Evolutionary conservation across 2,888 invertebrate genomes (phyloP), one percentile per base, ranked within the genome.

Genomic region (Bembecia ichneumoniformis): DNA sequence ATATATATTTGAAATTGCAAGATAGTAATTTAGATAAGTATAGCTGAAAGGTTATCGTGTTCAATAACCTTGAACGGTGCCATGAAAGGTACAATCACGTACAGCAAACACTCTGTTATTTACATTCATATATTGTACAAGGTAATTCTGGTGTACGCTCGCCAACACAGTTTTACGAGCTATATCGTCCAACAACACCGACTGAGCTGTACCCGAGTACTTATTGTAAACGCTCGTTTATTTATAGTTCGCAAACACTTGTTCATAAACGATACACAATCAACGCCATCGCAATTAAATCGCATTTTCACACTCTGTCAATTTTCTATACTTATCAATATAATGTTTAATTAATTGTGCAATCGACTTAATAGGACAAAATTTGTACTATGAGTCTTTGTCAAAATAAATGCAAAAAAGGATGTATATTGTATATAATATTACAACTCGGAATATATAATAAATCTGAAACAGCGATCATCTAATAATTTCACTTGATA

Each of bases 101-200:
- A 15, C 44, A 15, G 17, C 16, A 44, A 44, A 44, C 44, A 44
- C 40, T 40, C 40, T 2, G 16, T 17, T 44, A 15, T 44, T 44
- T 44, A 17, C 44, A 44, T 15, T 44, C 44, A 44, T 44, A 44
- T 16, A 28, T 28, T 28, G 28, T 28, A 44, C 44, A 17, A 44
- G 44, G 44, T 44, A 15, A 44, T 44, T 11, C 15, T 40, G 13
- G 28, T 40, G 40, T 14, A 14, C 44, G 44, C 15, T 44, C 40
- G 34, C 48, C 57, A 46, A 51, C 51, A 51, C 57, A 34, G 49
- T 57, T 59, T 58, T 58, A 58, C 49, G 58, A 58, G 52, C 48
- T 55, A 47, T 51, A 35, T 13, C 28, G 43, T 59, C 49, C 48
- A 35, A 45, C 60, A 52, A 58, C 60, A 52, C 51, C 44, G 43